Percentiles rank a stretch among this genome's conserved stretches.
These are phyloP conservation scores for Heloderma charlesbogerti DNA, from an alignment of 2,113 vertebrate species.

Conservation along the genomic window DNA sequence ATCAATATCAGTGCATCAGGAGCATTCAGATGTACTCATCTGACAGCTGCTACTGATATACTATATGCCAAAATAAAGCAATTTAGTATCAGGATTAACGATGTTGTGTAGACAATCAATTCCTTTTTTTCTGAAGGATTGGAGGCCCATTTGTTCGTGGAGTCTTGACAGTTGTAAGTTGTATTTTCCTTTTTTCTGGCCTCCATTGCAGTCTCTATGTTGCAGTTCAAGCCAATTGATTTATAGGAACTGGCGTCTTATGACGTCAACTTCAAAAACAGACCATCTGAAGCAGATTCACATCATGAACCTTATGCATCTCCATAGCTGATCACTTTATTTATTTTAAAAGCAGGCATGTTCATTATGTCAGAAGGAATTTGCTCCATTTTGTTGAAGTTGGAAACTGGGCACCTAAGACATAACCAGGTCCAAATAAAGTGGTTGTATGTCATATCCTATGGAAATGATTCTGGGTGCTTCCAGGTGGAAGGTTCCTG, in stretches of 20 bases:
- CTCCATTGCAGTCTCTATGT: neutral
- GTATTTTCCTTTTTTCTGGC: neutral
- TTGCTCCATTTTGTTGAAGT: neutral
- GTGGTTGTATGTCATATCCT: neutral
- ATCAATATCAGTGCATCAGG: conserved; percentile 23
- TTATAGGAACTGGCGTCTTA: neutral
- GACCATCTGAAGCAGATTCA: neutral
- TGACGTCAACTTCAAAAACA: neutral
- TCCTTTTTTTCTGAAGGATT: neutral
- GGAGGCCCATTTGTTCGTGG: neutral
- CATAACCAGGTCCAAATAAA: neutral
- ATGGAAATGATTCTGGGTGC: neutral
- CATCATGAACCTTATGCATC: neutral
- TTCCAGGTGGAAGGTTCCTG: neutral
- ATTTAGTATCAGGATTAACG: conserved; percentile 17
- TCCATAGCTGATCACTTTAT: neutral
- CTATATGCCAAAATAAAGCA: conserved; percentile 11
- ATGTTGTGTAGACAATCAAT: conserved; percentile 5
- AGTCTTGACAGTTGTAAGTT: neutral
- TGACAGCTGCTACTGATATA: conserved; percentile 19
- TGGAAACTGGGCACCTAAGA: neutral
- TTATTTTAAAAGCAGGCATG: neutral
- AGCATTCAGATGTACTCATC: conserved; percentile 10
- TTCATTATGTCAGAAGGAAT: neutral
- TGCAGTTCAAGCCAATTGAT: neutral